phyloP scores from a whole-genome alignment of 2,113 vertebrate species.

The Phaethornis superciliosus region DNA sequence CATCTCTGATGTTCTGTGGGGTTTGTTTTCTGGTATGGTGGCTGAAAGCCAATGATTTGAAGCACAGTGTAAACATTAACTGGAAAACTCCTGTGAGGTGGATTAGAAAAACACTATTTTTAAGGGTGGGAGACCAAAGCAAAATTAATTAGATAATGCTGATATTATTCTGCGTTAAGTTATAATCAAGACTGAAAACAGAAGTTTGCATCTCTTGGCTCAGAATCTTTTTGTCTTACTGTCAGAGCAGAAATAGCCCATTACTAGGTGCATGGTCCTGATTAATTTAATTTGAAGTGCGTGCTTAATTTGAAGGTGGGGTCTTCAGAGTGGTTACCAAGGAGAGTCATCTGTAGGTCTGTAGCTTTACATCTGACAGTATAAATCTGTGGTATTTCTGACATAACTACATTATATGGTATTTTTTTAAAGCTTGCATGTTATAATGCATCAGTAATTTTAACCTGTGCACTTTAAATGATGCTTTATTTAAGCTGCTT shows the following conservation, averaged over 20 bases:
- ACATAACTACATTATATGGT: background rate
- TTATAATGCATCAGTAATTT: background rate
- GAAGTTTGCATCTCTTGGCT: background rate
- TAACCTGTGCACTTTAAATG: background rate
- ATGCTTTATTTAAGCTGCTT: background rate
- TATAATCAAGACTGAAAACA: background rate
- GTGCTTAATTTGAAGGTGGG: background rate
- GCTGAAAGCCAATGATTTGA: background rate
- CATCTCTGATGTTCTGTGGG: background rate
- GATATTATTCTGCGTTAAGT: background rate
- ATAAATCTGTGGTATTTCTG: background rate
- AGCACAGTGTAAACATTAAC: background rate
- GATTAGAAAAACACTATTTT: background rate
- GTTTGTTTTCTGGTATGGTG: background rate
- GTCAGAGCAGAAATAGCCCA: background rate
- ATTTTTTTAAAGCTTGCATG: background rate
- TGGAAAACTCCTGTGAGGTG: background rate
- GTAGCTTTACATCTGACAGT: background rate
- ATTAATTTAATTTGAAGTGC: background rate
- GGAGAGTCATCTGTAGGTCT: background rate
- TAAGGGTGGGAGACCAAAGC: background rate
- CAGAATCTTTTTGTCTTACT: too few relatives aligned
- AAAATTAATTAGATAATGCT: background rate
- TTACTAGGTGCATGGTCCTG: too few relatives aligned
- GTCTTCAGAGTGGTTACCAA: background rate